Percentiles rank a stretch among this genome's conserved stretches.
Conservation (phyloP, 35 echinoderm and acorn worm species). For the Apostichopus californicus region DNA sequence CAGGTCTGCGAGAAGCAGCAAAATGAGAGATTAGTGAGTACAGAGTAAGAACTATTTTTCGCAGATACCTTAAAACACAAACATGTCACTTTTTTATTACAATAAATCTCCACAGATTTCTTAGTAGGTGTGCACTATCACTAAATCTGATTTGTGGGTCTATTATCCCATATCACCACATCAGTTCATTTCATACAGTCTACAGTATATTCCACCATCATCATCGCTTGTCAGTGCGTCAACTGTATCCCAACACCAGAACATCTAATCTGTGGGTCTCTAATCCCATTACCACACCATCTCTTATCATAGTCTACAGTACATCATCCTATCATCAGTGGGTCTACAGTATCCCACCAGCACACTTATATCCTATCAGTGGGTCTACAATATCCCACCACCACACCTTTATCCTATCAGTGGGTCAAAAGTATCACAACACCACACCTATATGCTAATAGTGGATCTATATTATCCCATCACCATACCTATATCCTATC, state of each 20-base stretch:
- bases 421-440: not conserved
- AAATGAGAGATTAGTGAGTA: not conserved
- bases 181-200: no score
- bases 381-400: not conserved
- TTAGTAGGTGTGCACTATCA: no score
- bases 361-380: not conserved
- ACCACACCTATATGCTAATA: not conserved
- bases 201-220: no score
- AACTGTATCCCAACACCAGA: no score
- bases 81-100: not conserved
- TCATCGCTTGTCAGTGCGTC: no score
- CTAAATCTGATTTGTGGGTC: no score
- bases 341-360: not conserved
- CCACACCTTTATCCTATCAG: not conserved
- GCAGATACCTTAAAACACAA: not conserved
- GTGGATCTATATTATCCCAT: not conserved
- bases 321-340: not conserved
- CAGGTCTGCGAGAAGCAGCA: constrained; percentile 55
- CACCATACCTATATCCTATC: not conserved
- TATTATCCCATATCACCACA: no score
- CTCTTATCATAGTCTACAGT: no score
- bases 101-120: no score
- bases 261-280: no score
- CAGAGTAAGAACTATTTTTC: not conserved
- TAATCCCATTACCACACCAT: no score